phyloP scores from a whole-genome alignment of 2,888 invertebrate species.

The Nycteola revayana region DNA sequence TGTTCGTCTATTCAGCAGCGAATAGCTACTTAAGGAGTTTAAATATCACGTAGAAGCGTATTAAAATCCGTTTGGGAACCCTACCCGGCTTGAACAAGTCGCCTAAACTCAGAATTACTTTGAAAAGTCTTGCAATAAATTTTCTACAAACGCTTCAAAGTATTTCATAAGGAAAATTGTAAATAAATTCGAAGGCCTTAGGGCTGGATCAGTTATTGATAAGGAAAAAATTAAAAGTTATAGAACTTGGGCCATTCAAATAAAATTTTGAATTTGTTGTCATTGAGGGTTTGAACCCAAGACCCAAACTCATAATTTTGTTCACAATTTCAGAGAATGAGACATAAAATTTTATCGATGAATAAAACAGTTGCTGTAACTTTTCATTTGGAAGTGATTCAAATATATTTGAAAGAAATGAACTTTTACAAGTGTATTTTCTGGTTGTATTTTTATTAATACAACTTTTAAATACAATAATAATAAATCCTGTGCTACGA shows the following conservation, averaged over 20 bases:
- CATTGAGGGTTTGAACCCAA: too few relatives aligned
- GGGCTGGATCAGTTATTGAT: slow-evolving; percentile 30
- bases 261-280: too few relatives aligned
- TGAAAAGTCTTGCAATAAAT: slow-evolving; percentile 59
- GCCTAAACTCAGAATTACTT: slow-evolving; percentile 55
- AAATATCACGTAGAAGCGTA: slow-evolving; percentile 34
- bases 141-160: slow-evolving; percentile 53
- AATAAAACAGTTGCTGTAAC: too few relatives aligned
- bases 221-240: not conserved
- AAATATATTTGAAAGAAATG: too few relatives aligned
- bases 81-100: slow-evolving; percentile 29
- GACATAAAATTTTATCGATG: too few relatives aligned
- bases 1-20: slow-evolving; percentile 9
- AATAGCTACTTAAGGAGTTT: slow-evolving; percentile 27
- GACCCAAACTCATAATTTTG: too few relatives aligned
- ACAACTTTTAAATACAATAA: too few relatives aligned
- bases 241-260: not conserved
- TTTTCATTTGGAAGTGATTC: too few relatives aligned
- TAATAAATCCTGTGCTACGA: too few relatives aligned
- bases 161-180: slow-evolving; percentile 69
- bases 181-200: slow-evolving; percentile 47
- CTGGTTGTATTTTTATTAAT: too few relatives aligned
- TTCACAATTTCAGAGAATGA: not conserved
- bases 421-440: too few relatives aligned
- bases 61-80: slow-evolving; percentile 33